phyloP scores from a whole-genome alignment of 2,888 invertebrate genomes.

The Dastarcus helophoroides region DNA sequence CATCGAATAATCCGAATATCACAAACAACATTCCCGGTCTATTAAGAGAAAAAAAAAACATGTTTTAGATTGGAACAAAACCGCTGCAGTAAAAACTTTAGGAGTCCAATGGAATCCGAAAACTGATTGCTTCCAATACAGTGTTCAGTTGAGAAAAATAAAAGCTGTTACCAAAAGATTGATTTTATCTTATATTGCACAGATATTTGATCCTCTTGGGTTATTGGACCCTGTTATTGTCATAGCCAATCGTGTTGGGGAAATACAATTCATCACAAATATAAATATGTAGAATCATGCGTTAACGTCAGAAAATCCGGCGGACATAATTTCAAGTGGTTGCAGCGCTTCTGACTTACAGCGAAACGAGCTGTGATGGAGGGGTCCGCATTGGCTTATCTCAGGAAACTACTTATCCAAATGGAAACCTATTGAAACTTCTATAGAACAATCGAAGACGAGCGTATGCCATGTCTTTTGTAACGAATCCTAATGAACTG shows the following conservation, averaged over 20 bases:
- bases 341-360: not conserved
- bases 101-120: slow-evolving; percentile 10
- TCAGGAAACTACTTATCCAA: not conserved
- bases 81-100: slow-evolving; percentile 9
- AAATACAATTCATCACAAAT: not conserved
- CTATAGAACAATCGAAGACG: not conserved
- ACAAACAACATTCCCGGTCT: not conserved
- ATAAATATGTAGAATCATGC: not conserved
- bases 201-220: slow-evolving; percentile 11
- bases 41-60: not conserved
- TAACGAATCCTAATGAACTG: not conserved
- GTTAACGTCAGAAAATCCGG: slow-evolving; percentile 1
- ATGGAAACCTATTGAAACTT: not conserved
- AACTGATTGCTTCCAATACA: slow-evolving; percentile 8
- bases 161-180: slow-evolving; percentile 5
- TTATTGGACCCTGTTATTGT: slow-evolving; percentile 6
- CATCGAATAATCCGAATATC: slow-evolving; percentile 4
- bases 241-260: slow-evolving; percentile 3
- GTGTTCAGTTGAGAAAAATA: not conserved
- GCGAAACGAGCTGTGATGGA: slow-evolving; percentile 3
- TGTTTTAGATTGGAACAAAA: not conserved
- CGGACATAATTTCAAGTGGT: slow-evolving; percentile 4
- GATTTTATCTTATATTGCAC: slow-evolving; percentile 6
- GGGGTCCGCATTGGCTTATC: slow-evolving; percentile 2
- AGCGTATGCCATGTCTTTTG: not conserved